Evolutionary conservation across 2,797 vertebrate species (phyloP).

Genomic region (Neopelma chrysocephalum): DNA sequence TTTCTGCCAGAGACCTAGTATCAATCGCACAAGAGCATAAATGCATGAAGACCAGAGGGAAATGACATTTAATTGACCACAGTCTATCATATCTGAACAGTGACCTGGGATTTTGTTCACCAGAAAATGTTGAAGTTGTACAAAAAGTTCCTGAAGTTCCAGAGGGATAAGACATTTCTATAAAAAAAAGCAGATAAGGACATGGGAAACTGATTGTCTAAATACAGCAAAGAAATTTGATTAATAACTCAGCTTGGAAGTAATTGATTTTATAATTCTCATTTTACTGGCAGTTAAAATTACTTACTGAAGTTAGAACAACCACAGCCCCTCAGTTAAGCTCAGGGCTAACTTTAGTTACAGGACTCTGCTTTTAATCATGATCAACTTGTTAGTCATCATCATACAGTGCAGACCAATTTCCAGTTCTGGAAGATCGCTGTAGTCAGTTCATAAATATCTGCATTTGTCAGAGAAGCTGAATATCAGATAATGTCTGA

Average conservation of each 20-base stretch:
- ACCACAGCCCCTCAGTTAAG: neutral
- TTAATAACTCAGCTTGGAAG: constrained; percentile 5
- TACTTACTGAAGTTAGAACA: constrained; percentile 5
- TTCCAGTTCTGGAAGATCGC: constrained; percentile 52
- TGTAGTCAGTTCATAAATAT: constrained; percentile 60
- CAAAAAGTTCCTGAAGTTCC: neutral
- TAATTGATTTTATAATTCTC: constrained; percentile 35
- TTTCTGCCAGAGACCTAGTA: neutral
- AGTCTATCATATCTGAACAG: neutral
- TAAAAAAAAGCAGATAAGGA: constrained; percentile 6
- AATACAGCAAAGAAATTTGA: neutral
- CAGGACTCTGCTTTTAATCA: constrained; percentile 64
- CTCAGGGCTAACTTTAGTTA: constrained; percentile 44
- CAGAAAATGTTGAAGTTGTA: neutral
- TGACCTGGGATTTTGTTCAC: neutral
- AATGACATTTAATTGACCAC: neutral
- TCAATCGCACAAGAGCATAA: neutral
- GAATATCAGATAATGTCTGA: constrained; percentile 49
- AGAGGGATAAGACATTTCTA: neutral
- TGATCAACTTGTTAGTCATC: constrained; percentile 64
- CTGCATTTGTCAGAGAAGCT: constrained; percentile 56
- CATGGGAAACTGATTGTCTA: neutral
- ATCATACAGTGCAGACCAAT: constrained; percentile 41
- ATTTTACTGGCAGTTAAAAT: constrained; percentile 16
- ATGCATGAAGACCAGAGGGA: neutral